phyloP scores from a whole-genome alignment of 2,797 vertebrate species.

The Calcarius lapponicus region DNA sequence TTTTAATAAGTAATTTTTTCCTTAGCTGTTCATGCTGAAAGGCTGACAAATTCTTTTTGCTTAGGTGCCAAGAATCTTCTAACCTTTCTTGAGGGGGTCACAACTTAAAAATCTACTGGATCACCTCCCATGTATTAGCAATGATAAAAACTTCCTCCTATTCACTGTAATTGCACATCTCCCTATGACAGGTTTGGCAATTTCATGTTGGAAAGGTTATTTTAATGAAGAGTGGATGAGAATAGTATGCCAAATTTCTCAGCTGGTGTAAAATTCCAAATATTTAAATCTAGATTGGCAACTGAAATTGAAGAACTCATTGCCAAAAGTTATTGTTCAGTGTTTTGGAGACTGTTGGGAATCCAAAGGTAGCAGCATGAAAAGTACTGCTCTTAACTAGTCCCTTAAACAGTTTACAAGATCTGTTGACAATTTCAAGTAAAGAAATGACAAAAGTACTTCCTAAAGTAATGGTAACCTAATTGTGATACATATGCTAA shows the following conservation, averaged over 20 bases:
- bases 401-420: background rate
- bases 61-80: background rate
- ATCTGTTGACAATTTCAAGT: background rate
- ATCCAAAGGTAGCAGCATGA: background rate
- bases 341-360: background rate
- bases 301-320: background rate
- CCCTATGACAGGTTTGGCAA: background rate
- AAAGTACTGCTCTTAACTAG: background rate
- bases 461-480: background rate
- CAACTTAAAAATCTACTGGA: slow-evolving; percentile 1
- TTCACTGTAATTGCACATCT: slow-evolving; percentile 13
- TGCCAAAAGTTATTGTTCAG: background rate
- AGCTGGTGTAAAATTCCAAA: background rate
- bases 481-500: background rate
- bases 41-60: background rate
- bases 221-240: background rate
- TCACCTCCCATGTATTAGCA: slow-evolving; percentile 18
- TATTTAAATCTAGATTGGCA: background rate
- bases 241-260: background rate
- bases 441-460: background rate
- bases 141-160: slow-evolving; percentile 45
- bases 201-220: background rate
- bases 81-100: background rate
- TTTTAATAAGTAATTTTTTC: slow-evolving; percentile 9
- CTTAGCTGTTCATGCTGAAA: background rate